A percentile compares a stretch with the other conserved stretches of the same genome.
phyloP scores from a whole-genome alignment of 2,113 vertebrate genomes.

The Hemicordylus capensis region DNA sequence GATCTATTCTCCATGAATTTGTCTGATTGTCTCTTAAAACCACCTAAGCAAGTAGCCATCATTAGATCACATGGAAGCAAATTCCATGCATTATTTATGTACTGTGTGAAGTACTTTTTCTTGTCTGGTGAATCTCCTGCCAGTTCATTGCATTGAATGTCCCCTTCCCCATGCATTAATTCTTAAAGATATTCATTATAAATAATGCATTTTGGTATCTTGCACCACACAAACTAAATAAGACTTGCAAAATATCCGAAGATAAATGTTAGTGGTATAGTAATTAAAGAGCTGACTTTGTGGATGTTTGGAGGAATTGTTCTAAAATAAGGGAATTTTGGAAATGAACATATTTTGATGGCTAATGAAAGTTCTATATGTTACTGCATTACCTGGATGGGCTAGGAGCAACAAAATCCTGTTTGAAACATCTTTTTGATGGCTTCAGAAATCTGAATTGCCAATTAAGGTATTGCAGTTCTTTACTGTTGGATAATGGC shows the following conservation, averaged over 20 bases:
- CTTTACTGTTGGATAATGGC: no score
- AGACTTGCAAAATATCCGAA: neutral
- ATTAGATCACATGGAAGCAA: no score
- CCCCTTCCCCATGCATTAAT: neutral
- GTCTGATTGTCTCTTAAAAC: no score
- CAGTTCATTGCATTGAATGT: no score
- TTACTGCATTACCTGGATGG: neutral
- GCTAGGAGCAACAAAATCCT: neutral
- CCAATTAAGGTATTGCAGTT: no score
- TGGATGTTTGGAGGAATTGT: neutral
- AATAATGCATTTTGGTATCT: neutral
- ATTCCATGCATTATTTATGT: no score
- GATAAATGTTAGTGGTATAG: neutral
- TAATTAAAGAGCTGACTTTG: neutral
- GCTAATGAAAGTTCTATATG: neutral
- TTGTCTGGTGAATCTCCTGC: no score
- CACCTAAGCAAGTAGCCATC: no score
- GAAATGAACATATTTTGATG: neutral
- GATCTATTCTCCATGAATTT: no score
- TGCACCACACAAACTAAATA: neutral
- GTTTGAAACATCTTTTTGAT: neutral
- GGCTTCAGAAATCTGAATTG: neutral
- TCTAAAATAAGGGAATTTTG: neutral
- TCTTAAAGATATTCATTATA: neutral
- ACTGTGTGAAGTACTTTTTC: no score